phyloP scores from a whole-genome alignment of 2,113 vertebrate species.

The Cathartes aura region DNA sequence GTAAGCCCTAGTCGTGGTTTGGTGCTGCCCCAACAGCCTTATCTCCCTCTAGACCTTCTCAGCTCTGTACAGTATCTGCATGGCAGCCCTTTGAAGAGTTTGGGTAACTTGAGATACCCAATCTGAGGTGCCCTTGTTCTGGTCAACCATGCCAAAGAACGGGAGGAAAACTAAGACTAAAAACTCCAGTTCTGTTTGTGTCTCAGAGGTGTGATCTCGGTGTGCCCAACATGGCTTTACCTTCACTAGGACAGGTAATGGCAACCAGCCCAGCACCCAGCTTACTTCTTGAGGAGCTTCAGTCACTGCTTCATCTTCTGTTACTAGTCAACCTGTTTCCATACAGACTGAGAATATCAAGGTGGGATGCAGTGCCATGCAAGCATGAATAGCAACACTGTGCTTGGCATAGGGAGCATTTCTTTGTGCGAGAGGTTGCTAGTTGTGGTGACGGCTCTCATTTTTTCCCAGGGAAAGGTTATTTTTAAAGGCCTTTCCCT shows the following conservation, averaged over 20 bases:
- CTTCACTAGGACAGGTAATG: neutral
- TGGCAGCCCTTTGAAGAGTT: neutral
- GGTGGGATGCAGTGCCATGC: neutral
- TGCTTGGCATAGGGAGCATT: neutral
- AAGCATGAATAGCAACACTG: neutral
- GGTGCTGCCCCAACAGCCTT: neutral
- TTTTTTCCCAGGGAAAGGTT: neutral
- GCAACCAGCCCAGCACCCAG: neutral
- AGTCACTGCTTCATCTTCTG: neutral
- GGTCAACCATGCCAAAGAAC: neutral
- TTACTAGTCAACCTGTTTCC: neutral
- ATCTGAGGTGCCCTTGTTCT: neutral
- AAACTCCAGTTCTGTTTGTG: neutral
- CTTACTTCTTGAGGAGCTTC: neutral
- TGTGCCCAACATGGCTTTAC: neutral
- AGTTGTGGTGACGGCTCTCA: neutral
- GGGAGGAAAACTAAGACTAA: neutral
- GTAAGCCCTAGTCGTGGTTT: neutral
- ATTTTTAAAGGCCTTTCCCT: neutral
- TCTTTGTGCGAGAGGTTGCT: neutral
- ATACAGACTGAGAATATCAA: neutral
- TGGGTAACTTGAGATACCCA: neutral
- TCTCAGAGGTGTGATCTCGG: neutral
- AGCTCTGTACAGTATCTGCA: neutral
- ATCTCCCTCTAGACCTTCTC: neutral